Base-by-base conservation (phyloP, 2,113 vertebrate species). In the Hiodon alosoides region DNA sequence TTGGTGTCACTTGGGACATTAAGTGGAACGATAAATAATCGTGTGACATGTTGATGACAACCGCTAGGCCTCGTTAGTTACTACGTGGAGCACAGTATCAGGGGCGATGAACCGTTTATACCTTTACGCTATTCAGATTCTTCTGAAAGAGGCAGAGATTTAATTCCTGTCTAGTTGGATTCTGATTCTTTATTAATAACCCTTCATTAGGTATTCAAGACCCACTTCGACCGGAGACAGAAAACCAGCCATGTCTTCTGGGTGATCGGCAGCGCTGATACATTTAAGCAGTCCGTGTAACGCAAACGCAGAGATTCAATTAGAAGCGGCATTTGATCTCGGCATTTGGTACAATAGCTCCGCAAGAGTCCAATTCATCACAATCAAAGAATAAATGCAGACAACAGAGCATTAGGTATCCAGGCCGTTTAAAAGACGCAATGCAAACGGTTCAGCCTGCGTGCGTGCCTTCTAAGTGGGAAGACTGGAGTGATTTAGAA, bases 251-350 rank as follows among this genome's bases (percentile, higher is more conserved):
- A 50, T 69, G 73, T 82, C 76, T 82, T 77, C 51, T 71, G 72
- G 76, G 17, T 48, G 61, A 74, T 67, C 82, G 82, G 71, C 54
- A 50, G 67, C 82, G 72, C 75, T 77, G 72, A 83, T 82, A 84
- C 84, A 85, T 81, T 83, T 81, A 84, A 78, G 78, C 16, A 60
- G 81, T 66, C 74, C 65, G 48, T 72, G 82, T 74, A 83, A 84
- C 78, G 82, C 77, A 82, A 83, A 78, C 79, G 81, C 79, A 78
- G 84, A 80, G 81, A 89, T 87, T 86, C 83, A 87, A 90, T 91
- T 89, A 88, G 73, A 76, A 72, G 66, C 76, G 59, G 50, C 81
- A 83, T 84, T 88, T 86, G 83, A 89, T 88, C 84, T 86, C 79
- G 75, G 80, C n/a, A n/a, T n/a, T n/a, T 84, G 86, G 86, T 81